Base-by-base conservation (phyloP, 2,888 invertebrate genomes). In the Yponomeuta plumbellus region DNA sequence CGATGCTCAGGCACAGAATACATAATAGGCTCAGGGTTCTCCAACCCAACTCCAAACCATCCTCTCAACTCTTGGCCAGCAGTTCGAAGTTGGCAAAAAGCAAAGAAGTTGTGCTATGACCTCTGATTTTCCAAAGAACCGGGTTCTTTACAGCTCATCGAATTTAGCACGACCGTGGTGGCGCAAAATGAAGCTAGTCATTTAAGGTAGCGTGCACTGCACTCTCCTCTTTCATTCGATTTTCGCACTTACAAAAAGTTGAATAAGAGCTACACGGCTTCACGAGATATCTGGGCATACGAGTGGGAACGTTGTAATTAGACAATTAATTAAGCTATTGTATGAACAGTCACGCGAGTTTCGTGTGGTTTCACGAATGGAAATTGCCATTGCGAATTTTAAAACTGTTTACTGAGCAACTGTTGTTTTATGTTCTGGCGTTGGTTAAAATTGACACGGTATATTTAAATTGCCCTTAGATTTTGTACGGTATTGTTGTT, bases 291-390 rank as follows among this genome's bases (percentile, higher is more conserved):
- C 17, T 13, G 44, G 13, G 44, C 17, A 17, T 52, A 11, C 44
- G 10, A 52, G 21, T 59, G 59, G 22, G 59, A 22, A 59, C 22
- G 22, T 59, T 59, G n/a, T 59, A 59, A 59, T 22, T 21, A 59
- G 23, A 4, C 23, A 59, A 59, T 59, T 59, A 59, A 59, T 59
- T 21, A 59, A 59, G 59, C 59, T 20, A 23, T 59, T 59, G 11
- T 59, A 23, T 59, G 22, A 22, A 21, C 23, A 59, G 59, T 59
- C 59, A 59, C 59, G 59, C 23, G 23, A 22, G 23, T 2, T 59
- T 20, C 22, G 22, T 59, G 22, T 22, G 22, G 44, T 17, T 17
- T 52, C 44, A 17, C 44, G 17, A 52, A 52, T 52, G 44, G 44
- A 52, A 52, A 52, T 52, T 52, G 44, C 44, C 44, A 52, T 52